A percentile compares a stretch with the other conserved stretches of the same genome.
Evolutionary conservation across 2,113 vertebrate species (phyloP).

Genomic region (Arenaria interpres): DNA sequence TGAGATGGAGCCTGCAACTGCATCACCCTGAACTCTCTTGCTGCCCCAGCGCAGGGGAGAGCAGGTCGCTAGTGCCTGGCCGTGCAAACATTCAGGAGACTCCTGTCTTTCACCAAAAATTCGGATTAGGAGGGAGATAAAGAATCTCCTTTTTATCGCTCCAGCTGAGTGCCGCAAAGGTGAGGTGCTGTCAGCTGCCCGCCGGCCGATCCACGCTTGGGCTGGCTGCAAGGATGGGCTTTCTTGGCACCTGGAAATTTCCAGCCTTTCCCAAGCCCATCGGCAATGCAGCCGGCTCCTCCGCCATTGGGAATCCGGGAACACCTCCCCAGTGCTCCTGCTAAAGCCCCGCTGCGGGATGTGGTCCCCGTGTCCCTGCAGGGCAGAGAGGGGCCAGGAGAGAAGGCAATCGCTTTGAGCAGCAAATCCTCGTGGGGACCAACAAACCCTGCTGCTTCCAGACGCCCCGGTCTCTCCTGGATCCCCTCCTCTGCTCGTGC

Average conservation of each 20-base stretch:
- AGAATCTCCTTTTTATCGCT: not conserved
- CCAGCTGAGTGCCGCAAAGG: not conserved
- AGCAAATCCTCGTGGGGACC: not conserved
- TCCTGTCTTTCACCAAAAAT: not conserved
- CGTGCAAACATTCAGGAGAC: not conserved
- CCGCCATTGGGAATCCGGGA: not conserved
- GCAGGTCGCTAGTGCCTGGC: not conserved
- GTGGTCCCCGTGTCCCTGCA: fast-evolving
- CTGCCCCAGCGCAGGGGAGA: not conserved
- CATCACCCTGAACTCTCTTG: not conserved
- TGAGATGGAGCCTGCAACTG: not conserved
- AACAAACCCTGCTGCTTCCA: not conserved
- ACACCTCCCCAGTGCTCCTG: not conserved
- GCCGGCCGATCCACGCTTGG: not conserved
- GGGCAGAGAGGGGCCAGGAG: not conserved
- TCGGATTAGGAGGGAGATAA: not conserved
- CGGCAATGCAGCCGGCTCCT: not conserved
- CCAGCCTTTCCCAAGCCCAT: not conserved
- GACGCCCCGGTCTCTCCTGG: not conserved
- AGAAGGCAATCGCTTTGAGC: not conserved
- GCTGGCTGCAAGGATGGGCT: not conserved
- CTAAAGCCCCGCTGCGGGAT: fast-evolving
- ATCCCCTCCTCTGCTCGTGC: not conserved
- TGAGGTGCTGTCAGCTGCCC: not conserved
- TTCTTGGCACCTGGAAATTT: not conserved